Evolutionary conservation across 2,113 vertebrate genomes (phyloP), one percentile per base, ranked within the genome.

Genomic region (Clinocottus analis): DNA sequence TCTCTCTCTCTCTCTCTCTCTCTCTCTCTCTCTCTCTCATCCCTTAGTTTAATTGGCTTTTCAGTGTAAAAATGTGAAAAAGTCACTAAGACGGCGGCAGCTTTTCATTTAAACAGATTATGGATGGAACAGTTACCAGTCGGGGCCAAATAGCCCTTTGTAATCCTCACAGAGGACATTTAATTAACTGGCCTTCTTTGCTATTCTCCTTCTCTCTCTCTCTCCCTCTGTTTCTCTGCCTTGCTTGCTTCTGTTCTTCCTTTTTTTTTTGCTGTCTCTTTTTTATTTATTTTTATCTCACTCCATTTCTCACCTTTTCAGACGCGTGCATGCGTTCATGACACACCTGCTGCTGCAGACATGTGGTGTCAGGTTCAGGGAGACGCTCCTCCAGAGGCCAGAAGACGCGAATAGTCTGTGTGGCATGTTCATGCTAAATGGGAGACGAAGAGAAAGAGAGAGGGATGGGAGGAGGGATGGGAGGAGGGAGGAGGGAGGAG

Each of bases 101-200:
- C 89, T 85, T 87, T 84, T 80, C 64, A 80, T 93, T 89, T 88
- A 83, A 88, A 92, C 82, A 79, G 89, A 93, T 93, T 92, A 92
- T 89, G 81, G 84, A 91, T 80, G 80, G 83, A 89, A 83, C 85
- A 84, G 91, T 91, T 89, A 90, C 87, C 83, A 88, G 69, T 79
- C 61, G 79, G 84, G 75, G 76, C 85, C 84, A 90, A 88, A 90
- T 86, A 90, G 85, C 76, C 80, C 82, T 90, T 91, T 91, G 85
- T 94, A 93, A 94, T 94, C 92, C 86, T 88, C 81, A 87, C 80
- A 84, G 86, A 91, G 83, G 90, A 85, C 90, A 91, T 92, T 94
- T 93, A 93, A 94, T 95, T 93, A 93, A 90, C 89, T 86, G 83
- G 77, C 55, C 72, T 47, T 76, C 39, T 75, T 77, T 74, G 31